These are phyloP conservation scores for Eriocheir sinensis DNA, from an alignment of 1,140 invertebrate species.

Conservation along the genomic window DNA sequence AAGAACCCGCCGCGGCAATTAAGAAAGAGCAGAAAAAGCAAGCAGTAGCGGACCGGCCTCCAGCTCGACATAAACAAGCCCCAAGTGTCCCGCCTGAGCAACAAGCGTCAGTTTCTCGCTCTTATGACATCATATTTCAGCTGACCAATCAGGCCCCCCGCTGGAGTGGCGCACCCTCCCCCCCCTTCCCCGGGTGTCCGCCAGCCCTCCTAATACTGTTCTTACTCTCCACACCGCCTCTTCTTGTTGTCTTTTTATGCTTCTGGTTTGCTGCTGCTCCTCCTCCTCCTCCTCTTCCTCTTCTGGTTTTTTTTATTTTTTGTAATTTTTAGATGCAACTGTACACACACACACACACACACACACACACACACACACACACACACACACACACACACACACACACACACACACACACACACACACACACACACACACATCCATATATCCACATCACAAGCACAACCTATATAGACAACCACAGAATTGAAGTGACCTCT, in stretches of 20 bases:
- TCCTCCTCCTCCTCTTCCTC: too few relatives aligned
- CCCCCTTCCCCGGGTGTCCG: constrained; percentile 40
- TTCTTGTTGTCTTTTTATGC: not conserved
- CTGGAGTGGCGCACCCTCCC: constrained; percentile 46
- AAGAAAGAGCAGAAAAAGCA: constrained; percentile 15
- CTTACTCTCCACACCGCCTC: not conserved
- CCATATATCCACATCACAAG: not conserved
- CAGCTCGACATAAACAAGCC: not conserved
- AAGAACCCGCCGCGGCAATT: not conserved
- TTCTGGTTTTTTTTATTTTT: too few relatives aligned
- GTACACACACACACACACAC: not conserved
- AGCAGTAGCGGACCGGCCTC: not conserved
- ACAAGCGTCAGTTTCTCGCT: constrained; percentile 67
- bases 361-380: constrained; percentile 45
- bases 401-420: constrained; percentile 43
- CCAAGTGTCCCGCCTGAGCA: constrained; percentile 38
- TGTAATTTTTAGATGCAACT: too few relatives aligned
- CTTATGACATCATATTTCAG: constrained; percentile 73
- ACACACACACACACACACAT: constrained; percentile 42
- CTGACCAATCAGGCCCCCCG: constrained; percentile 71
- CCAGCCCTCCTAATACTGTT: constrained; percentile 27
- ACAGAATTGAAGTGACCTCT: not conserved
- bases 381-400: constrained; percentile 39
- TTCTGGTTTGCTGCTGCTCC: not conserved
- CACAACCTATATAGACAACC: not conserved